Base-by-base conservation (phyloP, 1,140 invertebrate genomes). In the Acromyrmex heyeri region DNA sequence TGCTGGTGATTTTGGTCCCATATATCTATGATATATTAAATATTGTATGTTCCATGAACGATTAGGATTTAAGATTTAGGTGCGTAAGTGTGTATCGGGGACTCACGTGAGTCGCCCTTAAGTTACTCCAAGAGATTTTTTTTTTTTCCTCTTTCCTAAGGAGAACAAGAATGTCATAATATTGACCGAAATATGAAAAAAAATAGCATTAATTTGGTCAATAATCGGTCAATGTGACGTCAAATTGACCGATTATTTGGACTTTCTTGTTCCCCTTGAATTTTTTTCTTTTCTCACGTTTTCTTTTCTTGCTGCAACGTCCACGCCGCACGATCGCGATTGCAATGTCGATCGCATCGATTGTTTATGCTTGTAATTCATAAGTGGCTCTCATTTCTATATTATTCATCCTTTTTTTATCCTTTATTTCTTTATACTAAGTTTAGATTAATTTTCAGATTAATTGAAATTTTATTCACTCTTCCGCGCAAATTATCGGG, bases 1-100 rank as follows among this genome's bases (percentile, higher is more conserved):
- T 92, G 93, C 92, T 92, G 93, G 95, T 95, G 93, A 97, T 97
- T 97, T 97, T 97, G 97, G 97, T 97, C 97, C 97, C 97, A 98
- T 98, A 98, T 98, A 98, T 98, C 98, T 98, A 98, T 98, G 98
- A 98, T 98, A 98, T 98, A 98, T 98, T 97, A 96, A 96, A 96
- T 95, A 95, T 95, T 95, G 97, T 98, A 98, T 97, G 98, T 98
- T 98, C 97, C 97, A 97, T 98, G 97, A 98, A 98, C 98, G 96
- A 96, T 93, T 94, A 94, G 91, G 88, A 21, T 77, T 81, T 86
- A 91, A 90, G 86, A 81, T 12, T 76, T 88, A 88, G 86, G 14
- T 72, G 21, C 55, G 61, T 87, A 89, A 92, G 87, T 82, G 59
- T 76, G 59, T 76, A 76, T 53, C 76, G 59, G 83, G 86, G 92